Conservation (phyloP, 2,888 invertebrate genomes). For the Dromius quadrimaculatus region DNA sequence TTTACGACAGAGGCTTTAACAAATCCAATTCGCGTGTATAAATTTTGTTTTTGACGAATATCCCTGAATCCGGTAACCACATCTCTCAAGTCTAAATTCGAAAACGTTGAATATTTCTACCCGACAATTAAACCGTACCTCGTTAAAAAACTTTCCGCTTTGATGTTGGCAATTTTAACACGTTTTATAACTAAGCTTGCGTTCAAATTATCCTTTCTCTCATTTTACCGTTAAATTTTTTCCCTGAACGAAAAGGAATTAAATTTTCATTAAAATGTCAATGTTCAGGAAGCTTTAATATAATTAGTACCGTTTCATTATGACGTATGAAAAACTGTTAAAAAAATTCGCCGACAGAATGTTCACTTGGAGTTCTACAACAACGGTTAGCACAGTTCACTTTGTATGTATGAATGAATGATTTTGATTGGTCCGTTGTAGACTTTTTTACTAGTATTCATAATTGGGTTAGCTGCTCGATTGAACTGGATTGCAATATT, state of each 20-base stretch:
- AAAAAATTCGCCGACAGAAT: background rate
- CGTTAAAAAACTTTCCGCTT: constrained; percentile 50
- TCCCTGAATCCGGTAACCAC: constrained; percentile 17
- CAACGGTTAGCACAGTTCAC: constrained; percentile 1
- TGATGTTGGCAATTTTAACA: constrained; percentile 51
- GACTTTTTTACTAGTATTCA: constrained; percentile 5
- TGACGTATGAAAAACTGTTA: constrained; percentile 19
- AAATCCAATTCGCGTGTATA: too few species aligned
- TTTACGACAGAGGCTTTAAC: too few species aligned
- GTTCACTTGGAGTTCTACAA: constrained; percentile 22
- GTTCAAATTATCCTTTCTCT: constrained; percentile 43
- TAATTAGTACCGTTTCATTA: constrained; percentile 60
- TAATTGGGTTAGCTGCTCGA: constrained; percentile 21
- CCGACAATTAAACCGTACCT: constrained; percentile 49
- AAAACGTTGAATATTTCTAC: constrained; percentile 38
- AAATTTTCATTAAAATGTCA: constrained; percentile 66
- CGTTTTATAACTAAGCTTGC: constrained; percentile 50
- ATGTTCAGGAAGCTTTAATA: constrained; percentile 64
- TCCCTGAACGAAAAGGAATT: constrained; percentile 60
- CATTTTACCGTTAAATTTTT: constrained; percentile 46
- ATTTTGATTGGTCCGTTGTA: background rate
- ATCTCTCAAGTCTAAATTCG: constrained; percentile 17
- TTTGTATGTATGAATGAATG: background rate
- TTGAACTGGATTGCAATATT: constrained; percentile 24
- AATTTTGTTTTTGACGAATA: too few species aligned